Evolutionary conservation across 2,797 vertebrate species (phyloP).

Genomic region (Helostoma temminkii): DNA sequence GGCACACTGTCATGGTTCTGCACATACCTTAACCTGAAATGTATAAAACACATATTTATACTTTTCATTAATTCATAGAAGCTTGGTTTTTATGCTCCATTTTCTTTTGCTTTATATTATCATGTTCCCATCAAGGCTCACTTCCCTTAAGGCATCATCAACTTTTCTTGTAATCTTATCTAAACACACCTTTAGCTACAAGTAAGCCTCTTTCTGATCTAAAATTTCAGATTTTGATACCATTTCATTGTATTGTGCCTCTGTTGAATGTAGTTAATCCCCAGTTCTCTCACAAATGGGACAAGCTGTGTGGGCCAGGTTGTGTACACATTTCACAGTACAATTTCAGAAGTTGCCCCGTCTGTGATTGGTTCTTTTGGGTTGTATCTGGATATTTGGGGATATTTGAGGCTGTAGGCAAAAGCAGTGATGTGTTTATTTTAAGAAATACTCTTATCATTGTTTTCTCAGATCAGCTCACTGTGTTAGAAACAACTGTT

Average conservation of each 20-base stretch:
- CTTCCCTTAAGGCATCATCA: background rate
- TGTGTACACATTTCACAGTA: background rate
- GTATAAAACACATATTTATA: background rate
- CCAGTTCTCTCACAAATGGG: background rate
- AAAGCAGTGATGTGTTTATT: slow-evolving; percentile 25
- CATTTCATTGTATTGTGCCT: background rate
- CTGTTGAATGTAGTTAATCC: background rate
- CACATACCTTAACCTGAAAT: slow-evolving; percentile 21
- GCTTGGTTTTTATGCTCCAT: background rate
- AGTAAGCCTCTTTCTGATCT: background rate
- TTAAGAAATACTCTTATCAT: slow-evolving; percentile 12
- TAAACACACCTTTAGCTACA: background rate
- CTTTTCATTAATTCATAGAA: background rate
- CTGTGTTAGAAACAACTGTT: slow-evolving; percentile 10
- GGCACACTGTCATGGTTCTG: slow-evolving; percentile 15
- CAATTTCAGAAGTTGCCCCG: background rate
- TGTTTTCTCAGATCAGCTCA: slow-evolving; percentile 4
- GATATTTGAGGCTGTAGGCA: slow-evolving; percentile 16
- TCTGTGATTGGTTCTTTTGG: background rate
- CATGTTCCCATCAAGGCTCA: background rate
- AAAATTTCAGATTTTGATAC: slow-evolving; percentile 1
- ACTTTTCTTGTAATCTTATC: background rate
- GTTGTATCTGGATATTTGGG: slow-evolving; percentile 14
- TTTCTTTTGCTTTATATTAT: background rate
- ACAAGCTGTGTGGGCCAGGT: background rate